Conservation (phyloP, 2,113 vertebrate species). For the Dendropsophus ebraccatus region DNA sequence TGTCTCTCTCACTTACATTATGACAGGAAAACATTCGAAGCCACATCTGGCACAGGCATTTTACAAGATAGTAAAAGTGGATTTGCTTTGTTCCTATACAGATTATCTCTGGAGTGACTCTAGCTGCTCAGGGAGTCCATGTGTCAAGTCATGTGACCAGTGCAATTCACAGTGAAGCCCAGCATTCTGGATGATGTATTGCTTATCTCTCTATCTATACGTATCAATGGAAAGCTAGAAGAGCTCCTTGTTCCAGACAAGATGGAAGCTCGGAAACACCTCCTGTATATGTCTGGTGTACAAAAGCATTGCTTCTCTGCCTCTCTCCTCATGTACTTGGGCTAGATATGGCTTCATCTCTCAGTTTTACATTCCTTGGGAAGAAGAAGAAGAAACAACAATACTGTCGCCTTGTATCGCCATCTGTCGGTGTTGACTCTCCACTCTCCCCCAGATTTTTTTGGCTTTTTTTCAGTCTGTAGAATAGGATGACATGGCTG, state of each 20-base stretch:
- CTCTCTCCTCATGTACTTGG: constrained; percentile 11
- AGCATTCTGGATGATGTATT: no score
- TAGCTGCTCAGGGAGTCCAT: not conserved
- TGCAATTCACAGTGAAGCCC: not conserved
- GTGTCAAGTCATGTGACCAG: not conserved
- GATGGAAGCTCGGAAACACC: constrained; percentile 20
- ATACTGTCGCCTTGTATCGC: constrained; percentile 38
- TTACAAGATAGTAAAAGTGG: constrained; percentile 26
- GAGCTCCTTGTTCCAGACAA: not conserved
- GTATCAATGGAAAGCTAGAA: not conserved
- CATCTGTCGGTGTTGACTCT: constrained; percentile 41
- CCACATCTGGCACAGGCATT: constrained; percentile 21
- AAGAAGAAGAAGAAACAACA: constrained; percentile 33
- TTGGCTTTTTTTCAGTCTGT: not conserved
- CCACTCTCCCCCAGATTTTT: not conserved
- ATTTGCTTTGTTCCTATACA: constrained; percentile 26
- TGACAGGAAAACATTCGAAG: constrained; percentile 18
- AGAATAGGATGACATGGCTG: constrained; percentile 10
- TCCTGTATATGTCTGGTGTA: not conserved
- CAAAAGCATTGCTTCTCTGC: constrained; percentile 4
- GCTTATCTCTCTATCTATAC: no score
- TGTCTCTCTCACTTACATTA: constrained; percentile 15
- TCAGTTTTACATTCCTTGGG: constrained; percentile 45
- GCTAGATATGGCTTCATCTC: constrained; percentile 45
- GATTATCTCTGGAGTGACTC: constrained; percentile 21